Evolutionary conservation across 2,888 invertebrate genomes (phyloP), one percentile per base, ranked within the genome.

Genomic region (Cheilosia soror): DNA sequence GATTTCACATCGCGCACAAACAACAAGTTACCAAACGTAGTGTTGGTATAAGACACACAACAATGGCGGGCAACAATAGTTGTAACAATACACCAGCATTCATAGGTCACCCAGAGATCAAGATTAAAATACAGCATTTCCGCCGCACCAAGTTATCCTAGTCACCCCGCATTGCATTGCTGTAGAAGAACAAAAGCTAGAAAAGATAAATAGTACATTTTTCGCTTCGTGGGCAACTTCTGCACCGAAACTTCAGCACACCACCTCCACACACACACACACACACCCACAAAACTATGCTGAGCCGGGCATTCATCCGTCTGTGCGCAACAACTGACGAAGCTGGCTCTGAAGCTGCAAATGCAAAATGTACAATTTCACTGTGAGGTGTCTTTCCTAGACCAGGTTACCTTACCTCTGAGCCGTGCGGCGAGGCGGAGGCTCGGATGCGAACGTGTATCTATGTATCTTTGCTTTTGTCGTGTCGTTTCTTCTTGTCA

Each of bases 61-160:
- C 58, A 79, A 65, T 57, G 40, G 33, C n/a, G 63, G 44, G 53
- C 37, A 77, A 82, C 66, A 72, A 66, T 78, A 71, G 78, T 79
- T 72, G 47, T 29, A 75, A 68, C 47, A 55, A 75, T 80, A 42
- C 47, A 13, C 65, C 55, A 55, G 62, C 60, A 49, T 71, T 80
- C 85, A 85, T 85, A 85, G 84, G 84, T 85, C 81, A 81, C 81
- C 71, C 33, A 55, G 66, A 81, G 85, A 85, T 85, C 81, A 85
- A 85, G 71, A 85, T 76, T 76, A 72, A 44, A 76, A 81, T 81
- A 62, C 85, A 62, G 81, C 25, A 62, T 85, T 85, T 85, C 85
- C 81, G 85, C 85, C 81, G 85, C 71, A 66, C 75, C 71, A 72
- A 69, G 65, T 55, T 69, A 57, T 80, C 80, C 71, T 75, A 60